These are phyloP conservation scores for Melanogrammus aeglefinus DNA, from an alignment of 2,797 vertebrate species.

Conservation along the genomic window DNA sequence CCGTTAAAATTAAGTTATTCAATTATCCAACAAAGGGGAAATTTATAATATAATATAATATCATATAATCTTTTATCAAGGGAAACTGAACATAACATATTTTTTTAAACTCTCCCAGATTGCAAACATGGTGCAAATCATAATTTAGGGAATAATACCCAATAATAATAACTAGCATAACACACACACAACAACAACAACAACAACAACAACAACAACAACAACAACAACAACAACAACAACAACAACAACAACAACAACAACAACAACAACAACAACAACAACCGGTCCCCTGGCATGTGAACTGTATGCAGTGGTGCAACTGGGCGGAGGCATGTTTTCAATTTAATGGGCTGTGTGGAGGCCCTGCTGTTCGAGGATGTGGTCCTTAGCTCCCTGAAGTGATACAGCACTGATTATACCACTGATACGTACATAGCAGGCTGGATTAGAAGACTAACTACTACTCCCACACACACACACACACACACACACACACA, in stretches of 20 bases:
- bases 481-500: too few relatives aligned
- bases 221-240: background rate
- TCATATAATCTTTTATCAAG: too few relatives aligned
- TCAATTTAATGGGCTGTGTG: constrained; percentile 36
- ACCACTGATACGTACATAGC: constrained; percentile 51
- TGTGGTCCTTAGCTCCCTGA: constrained; percentile 53
- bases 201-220: too few relatives aligned
- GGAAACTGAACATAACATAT: too few relatives aligned
- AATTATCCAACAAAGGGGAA: too few relatives aligned
- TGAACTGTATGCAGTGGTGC: background rate
- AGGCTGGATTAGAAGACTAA: constrained; percentile 59
- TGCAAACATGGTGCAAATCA: background rate
- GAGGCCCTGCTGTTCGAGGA: constrained; percentile 63
- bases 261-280: background rate
- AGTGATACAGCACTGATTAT: constrained; percentile 59
- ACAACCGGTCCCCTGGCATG: background rate
- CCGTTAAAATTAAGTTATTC: too few relatives aligned
- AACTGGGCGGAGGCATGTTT: constrained; percentile 34
- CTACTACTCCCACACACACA: constrained; percentile 25
- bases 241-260: background rate
- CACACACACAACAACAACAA: background rate
- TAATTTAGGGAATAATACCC: background rate
- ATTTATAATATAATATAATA: too few relatives aligned
- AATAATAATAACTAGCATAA: background rate
- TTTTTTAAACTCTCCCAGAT: background rate